Evolutionary conservation across 2,888 invertebrate genomes (phyloP).

Genomic region (Pasiphila rectangulata): DNA sequence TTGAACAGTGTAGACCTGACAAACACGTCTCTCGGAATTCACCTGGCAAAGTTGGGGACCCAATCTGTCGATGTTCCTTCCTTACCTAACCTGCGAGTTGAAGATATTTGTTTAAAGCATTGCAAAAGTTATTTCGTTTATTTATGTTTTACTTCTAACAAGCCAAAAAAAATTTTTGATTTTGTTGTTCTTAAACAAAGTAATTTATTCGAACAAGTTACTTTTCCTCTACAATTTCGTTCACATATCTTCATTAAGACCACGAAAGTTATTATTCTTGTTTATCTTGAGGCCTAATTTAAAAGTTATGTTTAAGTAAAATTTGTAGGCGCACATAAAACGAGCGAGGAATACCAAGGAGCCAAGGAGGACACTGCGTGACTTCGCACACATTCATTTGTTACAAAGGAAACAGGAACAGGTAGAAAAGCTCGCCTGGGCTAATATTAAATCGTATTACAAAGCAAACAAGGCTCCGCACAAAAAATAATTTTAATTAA

Average conservation of each 20-base stretch:
- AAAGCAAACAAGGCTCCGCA: conserved; percentile 55
- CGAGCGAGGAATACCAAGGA: conserved; percentile 55
- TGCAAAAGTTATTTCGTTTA: conserved; percentile 5
- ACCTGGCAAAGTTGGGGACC: conserved; percentile 53
- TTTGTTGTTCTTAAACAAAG: neutral
- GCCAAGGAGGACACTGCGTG: conserved; percentile 59
- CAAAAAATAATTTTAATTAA: conserved; percentile 59
- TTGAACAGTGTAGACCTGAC: conserved; percentile 52
- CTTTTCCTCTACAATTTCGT: neutral
- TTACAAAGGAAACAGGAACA: conserved; percentile 63
- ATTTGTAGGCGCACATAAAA: conserved; percentile 49
- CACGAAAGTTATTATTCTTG: conserved; percentile 20
- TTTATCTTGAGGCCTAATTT: conserved; percentile 28
- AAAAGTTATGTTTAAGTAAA: conserved; percentile 38
- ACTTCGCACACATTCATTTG: conserved; percentile 62
- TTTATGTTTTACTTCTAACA: too few relatives aligned
- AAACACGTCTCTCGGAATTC: conserved; percentile 52
- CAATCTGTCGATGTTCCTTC: conserved; percentile 42
- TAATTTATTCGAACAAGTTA: neutral
- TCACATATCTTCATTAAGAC: conserved; percentile 11
- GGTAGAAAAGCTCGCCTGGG: conserved; percentile 61
- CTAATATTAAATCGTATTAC: conserved; percentile 57
- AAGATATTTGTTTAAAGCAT: conserved; percentile 13
- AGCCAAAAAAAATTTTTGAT: neutral
- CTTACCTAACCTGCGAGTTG: conserved; percentile 19